A percentile compares a stretch with the other conserved stretches of the same genome.
These are phyloP conservation scores for Anolis sagrei DNA, from an alignment of 2,113 vertebrate species.

Conservation along the genomic window DNA sequence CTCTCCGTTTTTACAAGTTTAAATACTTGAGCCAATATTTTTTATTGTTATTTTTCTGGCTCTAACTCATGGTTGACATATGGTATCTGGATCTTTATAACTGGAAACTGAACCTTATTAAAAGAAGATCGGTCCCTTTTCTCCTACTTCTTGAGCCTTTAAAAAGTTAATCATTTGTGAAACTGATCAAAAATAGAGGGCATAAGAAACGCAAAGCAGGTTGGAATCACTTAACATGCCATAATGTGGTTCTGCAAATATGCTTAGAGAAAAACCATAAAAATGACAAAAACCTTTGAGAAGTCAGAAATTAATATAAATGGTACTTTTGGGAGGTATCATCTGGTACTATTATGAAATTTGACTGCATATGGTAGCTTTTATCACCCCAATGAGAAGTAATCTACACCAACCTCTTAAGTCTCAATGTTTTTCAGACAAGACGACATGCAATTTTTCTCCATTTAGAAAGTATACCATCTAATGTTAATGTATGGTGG, in stretches of 20 bases:
- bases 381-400: neutral
- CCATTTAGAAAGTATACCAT: neutral
- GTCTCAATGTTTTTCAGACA: neutral
- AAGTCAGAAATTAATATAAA: neutral
- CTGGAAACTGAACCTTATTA: conserved; percentile 12
- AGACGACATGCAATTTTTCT: neutral
- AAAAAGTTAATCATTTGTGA: neutral
- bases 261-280: neutral
- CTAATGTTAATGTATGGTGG: neutral
- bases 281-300: neutral
- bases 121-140: neutral
- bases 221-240: neutral
- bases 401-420: neutral
- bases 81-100: neutral
- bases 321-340: neutral
- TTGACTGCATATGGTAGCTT: neutral
- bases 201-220: neutral
- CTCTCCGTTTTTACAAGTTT: neutral
- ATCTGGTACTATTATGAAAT: neutral
- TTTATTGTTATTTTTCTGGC: neutral
- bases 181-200: conserved; percentile 3
- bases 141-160: neutral
- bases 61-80: neutral
- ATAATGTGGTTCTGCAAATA: neutral
- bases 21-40: neutral